Evolutionary conservation across 2,113 vertebrate genomes (phyloP).

Genomic region (Ciconia stormi): DNA sequence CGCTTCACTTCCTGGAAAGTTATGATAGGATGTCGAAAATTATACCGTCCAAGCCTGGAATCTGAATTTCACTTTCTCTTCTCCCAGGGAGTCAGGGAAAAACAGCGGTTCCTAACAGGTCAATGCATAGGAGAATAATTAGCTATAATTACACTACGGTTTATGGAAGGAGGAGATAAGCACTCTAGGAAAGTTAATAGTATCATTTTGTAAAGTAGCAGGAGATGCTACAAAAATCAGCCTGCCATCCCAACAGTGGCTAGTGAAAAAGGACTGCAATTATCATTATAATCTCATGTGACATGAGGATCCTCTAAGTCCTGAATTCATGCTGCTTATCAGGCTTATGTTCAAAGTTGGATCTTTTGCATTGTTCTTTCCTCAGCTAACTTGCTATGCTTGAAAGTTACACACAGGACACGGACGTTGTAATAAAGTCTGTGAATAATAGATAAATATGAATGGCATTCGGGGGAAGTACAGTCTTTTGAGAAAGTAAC

Average conservation of each 20-base stretch:
- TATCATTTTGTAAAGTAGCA: neutral
- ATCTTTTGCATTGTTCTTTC: neutral
- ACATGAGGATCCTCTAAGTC: neutral
- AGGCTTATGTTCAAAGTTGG: neutral
- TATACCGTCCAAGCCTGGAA: neutral
- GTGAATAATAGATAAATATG: neutral
- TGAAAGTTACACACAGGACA: neutral
- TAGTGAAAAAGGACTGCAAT: neutral
- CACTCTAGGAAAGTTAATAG: neutral
- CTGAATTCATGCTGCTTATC: neutral
- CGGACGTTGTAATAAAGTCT: neutral
- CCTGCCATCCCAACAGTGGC: neutral
- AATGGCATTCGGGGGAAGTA: neutral
- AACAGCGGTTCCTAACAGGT: neutral
- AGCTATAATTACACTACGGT: neutral
- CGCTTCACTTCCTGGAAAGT: neutral
- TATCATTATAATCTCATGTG: neutral
- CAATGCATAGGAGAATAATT: neutral
- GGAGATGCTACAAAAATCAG: neutral
- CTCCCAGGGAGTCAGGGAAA: neutral
- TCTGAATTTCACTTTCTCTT: neutral
- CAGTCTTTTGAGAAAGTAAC: neutral
- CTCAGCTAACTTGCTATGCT: neutral
- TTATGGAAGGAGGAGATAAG: constrained; percentile 5
- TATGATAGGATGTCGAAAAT: neutral